Base-by-base conservation (phyloP, 2,113 vertebrate genomes). In the Xyrauchen texanus region DNA sequence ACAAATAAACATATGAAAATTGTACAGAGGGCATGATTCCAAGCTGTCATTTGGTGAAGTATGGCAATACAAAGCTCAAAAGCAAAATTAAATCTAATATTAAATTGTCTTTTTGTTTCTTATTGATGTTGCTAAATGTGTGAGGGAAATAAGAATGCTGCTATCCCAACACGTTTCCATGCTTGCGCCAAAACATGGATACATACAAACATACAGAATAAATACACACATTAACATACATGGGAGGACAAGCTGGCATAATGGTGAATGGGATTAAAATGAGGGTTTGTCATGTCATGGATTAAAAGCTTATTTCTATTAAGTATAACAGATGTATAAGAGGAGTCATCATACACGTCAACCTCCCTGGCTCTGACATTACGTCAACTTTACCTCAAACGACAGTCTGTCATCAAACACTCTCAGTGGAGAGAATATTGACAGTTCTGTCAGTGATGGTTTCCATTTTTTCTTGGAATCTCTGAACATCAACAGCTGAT, bases 251-350 rank as follows among this genome's bases (percentile, higher is more conserved):
- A 34, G 79, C 34, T 49, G 78, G 79, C 63, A 66, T 85, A 81
- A 82, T 75, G 79, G 71, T 65, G 67, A 84, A 65, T 52, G 66
- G 77, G 83, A 85, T 88, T 88, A 85, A 76, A 80, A 21, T 76
- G 10, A 61, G 42, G 62, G 69, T 60, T 79, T 46, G 53, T 61
- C 65, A 68, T 76, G 76, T 76, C 44, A 67, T 75, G 58, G 83
- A 88, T 85, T 86, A 79, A 79, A 79, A 81, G 55, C 51, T 73
- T 42, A 75, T 65, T 79, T 60, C 65, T 57, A 76, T 69, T 57
- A 47, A 60, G 58, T 61, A 76, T 65, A 78, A 81, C 47, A 62
- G 60, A 77, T 53, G 74, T n/a, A 63, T 44, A 64, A 34, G 10
- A 65, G 21, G 21, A 34, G 21, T 34, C 21, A 34, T 78, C n/a